Evolutionary conservation across 2,888 invertebrate species (phyloP).

Genomic region (Julus scanicus): DNA sequence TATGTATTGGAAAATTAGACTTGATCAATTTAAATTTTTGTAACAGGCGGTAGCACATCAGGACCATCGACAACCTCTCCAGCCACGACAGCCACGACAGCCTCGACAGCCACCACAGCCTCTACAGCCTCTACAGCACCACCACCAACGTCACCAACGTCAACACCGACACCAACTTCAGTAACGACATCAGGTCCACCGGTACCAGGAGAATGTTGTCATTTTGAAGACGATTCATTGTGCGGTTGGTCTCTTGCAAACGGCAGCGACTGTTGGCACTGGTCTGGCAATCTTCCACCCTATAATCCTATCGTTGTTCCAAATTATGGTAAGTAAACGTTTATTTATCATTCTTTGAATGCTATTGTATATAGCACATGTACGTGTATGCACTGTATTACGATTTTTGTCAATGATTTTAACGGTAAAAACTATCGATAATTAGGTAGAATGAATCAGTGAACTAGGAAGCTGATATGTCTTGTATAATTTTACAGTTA

Average conservation of each 20-base stretch:
- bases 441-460: too few relatives aligned
- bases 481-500: neutral
- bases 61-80: neutral
- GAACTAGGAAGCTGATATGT: too few relatives aligned
- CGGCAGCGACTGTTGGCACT: neutral
- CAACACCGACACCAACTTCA: too few relatives aligned
- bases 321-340: neutral
- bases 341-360: neutral
- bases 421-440: too few relatives aligned
- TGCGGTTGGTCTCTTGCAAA: neutral
- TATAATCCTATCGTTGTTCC: neutral
- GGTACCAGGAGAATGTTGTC: neutral
- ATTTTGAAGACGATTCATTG: neutral
- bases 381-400: too few relatives aligned
- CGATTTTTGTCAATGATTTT: too few relatives aligned
- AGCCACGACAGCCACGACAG: neutral
- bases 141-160: too few relatives aligned
- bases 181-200: neutral
- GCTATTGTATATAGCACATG: too few relatives aligned
- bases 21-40: neutral
- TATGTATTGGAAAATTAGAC: too few relatives aligned
- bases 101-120: too few relatives aligned
- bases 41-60: neutral
- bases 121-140: too few relatives aligned
- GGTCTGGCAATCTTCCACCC: neutral